These are phyloP conservation scores for Ceratoteleas bidentatus DNA, from an alignment of 1,140 invertebrate species.

Conservation along the genomic window DNA sequence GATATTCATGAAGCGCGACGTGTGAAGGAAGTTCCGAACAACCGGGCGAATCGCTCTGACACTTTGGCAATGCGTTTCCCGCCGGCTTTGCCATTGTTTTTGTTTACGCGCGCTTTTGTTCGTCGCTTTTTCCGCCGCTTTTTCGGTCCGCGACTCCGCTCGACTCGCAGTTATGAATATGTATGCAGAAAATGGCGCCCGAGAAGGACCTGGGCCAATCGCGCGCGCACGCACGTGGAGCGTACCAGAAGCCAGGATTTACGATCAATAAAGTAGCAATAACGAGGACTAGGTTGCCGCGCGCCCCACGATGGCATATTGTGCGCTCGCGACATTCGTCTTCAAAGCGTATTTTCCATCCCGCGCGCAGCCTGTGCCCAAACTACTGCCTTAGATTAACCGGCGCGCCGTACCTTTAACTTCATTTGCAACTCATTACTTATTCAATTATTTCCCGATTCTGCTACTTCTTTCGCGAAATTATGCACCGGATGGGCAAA, in stretches of 20 bases:
- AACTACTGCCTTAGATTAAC: constrained; percentile 44
- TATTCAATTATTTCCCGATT: constrained; percentile 42
- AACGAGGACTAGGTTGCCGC: constrained; percentile 74
- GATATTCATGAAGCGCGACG: no score
- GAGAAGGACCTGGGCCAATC: constrained; percentile 40
- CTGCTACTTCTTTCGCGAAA: constrained; percentile 21
- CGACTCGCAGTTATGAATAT: constrained; percentile 32
- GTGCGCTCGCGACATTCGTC: constrained; percentile 62
- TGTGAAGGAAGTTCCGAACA: no score
- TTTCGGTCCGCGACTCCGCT: no score
- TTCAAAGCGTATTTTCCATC: constrained; percentile 46
- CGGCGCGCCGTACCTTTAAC: constrained; percentile 27
- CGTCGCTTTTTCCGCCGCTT: background rate
- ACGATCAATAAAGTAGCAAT: constrained; percentile 79
- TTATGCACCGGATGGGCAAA: constrained; percentile 7
- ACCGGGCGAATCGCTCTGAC: no score
- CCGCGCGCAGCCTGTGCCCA: constrained; percentile 18
- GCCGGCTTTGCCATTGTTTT: background rate
- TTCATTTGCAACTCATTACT: constrained; percentile 45
- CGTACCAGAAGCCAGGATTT: constrained; percentile 69
- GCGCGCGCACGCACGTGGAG: constrained; percentile 37
- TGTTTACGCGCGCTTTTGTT: constrained; percentile 8
- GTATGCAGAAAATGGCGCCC: constrained; percentile 42
- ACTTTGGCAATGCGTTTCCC: no score
- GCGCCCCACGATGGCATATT: constrained; percentile 48